Base-by-base conservation (phyloP, 23 tunicate genomes). In the Ciona savignyi region DNA sequence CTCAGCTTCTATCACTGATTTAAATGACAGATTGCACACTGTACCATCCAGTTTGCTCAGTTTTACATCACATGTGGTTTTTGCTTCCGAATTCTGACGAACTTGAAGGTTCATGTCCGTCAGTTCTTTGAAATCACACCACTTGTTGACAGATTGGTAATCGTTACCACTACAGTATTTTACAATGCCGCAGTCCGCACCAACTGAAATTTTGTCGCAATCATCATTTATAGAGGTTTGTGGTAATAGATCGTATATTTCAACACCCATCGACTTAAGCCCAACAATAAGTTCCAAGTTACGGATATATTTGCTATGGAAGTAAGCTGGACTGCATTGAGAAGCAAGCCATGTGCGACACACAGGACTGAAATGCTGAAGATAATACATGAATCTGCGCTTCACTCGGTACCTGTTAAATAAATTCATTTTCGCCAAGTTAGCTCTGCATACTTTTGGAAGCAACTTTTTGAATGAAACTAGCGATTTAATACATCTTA, bases 121-220 rank as follows among this genome's bases (percentile, higher is more conserved):
- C 15, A 91, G 68, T 3, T 91, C 85, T 0, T 65, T 72, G 28
- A 91, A 79, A 51, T 91, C 86, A 35, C 87, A 75, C 86, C 97
- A 81, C 32, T 70, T 68, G 27, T 84, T 80, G 9, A 29, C 79
- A 20, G 64, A 30, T 30, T 70, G 9, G 30, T 68, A 67, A 22
- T 71, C 70, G 32, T 51, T 31, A 1, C 27, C 64, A 23, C 33
- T 72, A 0, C 65, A 33, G 31, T 74, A 64, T 67, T 74, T 60
- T 0, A 71, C 71, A 19, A 91, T 65, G 4, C 90, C 97, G 67
- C 74, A 67, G 31, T 91, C 82, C 1, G 77, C 86, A 32, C 86
- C 82, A 29, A 91, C 81, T 9, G 74, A 65, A 4, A 91, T 25
- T 11, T 78, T 48, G 1, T 22, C 70, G 26, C 63, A 63, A 19